These are phyloP conservation scores for Spisula solida DNA, from an alignment of 2,888 invertebrate species.

Conservation along the genomic window DNA sequence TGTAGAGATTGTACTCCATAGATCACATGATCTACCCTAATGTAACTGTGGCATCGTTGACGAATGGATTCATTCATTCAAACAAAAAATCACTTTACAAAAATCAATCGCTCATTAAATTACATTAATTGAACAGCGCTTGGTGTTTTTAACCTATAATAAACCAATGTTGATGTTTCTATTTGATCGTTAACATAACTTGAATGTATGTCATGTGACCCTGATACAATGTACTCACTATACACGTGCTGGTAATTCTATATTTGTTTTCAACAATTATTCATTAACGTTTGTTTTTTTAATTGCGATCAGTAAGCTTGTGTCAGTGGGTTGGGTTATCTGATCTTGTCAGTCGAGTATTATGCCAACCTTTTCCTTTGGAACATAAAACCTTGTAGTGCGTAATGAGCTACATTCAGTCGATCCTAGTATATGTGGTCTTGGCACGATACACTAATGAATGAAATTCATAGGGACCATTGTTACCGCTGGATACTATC, in stretches of 20 bases:
- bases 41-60: no score
- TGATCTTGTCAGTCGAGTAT: background rate
- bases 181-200: background rate
- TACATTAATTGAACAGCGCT: no score
- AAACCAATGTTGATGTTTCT: no score
- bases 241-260: background rate
- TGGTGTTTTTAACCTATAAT: no score
- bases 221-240: background rate
- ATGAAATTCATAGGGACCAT: conserved; percentile 17
- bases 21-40: no score
- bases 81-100: no score
- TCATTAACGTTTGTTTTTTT: conserved; percentile 11
- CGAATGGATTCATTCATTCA: no score
- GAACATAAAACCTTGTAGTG: background rate
- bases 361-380: background rate
- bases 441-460: conserved; percentile 34
- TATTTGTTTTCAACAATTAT: background rate
- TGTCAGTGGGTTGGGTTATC: background rate
- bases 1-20: no score
- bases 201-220: background rate
- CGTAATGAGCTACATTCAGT: conserved; percentile 9
- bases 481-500: background rate
- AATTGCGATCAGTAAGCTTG: background rate
- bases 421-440: conserved; percentile 12
- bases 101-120: no score